phyloP scores from a whole-genome alignment of 2,797 vertebrate species.

The Natrix natrix region DNA sequence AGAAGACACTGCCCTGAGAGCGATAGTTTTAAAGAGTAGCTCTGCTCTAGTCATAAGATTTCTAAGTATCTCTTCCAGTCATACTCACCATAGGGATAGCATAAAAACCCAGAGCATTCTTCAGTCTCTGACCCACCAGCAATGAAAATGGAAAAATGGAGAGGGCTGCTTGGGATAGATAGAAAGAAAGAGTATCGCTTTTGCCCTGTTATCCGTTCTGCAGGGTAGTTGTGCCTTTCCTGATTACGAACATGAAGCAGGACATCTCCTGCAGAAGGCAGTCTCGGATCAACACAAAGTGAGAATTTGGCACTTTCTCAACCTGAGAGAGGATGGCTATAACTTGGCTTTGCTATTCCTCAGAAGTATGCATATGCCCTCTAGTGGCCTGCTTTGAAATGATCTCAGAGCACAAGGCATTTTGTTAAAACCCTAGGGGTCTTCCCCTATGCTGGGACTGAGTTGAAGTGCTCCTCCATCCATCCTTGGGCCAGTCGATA shows the following conservation, averaged over 20 bases:
- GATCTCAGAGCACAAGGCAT: not conserved
- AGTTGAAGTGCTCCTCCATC: not conserved
- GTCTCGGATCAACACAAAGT: not conserved
- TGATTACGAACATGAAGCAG: not conserved
- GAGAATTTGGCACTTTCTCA: not conserved
- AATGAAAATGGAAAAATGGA: not conserved
- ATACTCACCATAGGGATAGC: not conserved
- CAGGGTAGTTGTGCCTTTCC: not conserved
- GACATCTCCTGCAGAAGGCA: not conserved
- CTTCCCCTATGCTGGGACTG: not conserved
- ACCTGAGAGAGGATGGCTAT: not conserved
- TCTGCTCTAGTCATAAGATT: not conserved
- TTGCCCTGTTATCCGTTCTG: not conserved
- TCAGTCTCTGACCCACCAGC: not conserved
- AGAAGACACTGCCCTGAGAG: not conserved
- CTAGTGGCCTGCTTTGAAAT: conserved; percentile 43
- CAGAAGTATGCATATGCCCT: conserved; percentile 41
- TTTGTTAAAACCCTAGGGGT: not conserved
- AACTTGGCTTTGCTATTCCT: not conserved
- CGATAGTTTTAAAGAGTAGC: not conserved
- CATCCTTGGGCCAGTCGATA: not conserved
- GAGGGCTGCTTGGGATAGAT: not conserved
- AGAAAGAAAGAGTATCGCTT: not conserved
- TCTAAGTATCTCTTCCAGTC: not conserved
- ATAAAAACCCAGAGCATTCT: not conserved